Conservation (phyloP, 2,888 invertebrate species). For the Drosophila nr. perissopoda region DNA sequence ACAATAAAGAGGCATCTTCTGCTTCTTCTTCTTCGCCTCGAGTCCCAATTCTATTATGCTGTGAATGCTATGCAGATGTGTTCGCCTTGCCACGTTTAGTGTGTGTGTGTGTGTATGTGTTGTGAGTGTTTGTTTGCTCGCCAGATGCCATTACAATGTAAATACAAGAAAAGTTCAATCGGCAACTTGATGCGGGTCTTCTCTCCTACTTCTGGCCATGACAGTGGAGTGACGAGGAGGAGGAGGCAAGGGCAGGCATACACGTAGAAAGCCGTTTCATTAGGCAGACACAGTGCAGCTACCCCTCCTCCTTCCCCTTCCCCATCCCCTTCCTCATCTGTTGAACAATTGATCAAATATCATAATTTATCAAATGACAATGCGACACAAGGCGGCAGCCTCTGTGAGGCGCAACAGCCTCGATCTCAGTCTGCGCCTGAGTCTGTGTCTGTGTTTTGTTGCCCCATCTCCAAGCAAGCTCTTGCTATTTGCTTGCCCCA, state of each 20-base stretch:
- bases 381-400: constrained; percentile 72
- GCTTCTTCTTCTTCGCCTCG: constrained; percentile 13
- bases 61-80: constrained; percentile 71
- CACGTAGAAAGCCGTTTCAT: constrained; percentile 70
- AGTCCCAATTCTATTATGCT: constrained; percentile 72
- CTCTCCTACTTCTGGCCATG: constrained; percentile 7
- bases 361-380: constrained; percentile 82
- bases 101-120: constrained; percentile 37
- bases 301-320: constrained; percentile 10
- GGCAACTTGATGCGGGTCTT: constrained; percentile 70
- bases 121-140: constrained; percentile 61
- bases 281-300: constrained; percentile 44
- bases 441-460: constrained; percentile 9
- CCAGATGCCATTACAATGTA: constrained; percentile 81
- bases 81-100: constrained; percentile 32
- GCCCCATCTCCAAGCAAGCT: constrained; percentile 18
- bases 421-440: constrained; percentile 40
- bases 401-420: constrained; percentile 66
- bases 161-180: constrained; percentile 77
- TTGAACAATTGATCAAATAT: constrained; percentile 82
- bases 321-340: constrained; percentile 42
- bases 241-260: constrained; percentile 8
- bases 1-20: constrained; percentile 72
- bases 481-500: constrained; percentile 74
- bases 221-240: neutral